Evolutionary conservation across 2,797 vertebrate genomes (phyloP).

Genomic region (Nasua narica): DNA sequence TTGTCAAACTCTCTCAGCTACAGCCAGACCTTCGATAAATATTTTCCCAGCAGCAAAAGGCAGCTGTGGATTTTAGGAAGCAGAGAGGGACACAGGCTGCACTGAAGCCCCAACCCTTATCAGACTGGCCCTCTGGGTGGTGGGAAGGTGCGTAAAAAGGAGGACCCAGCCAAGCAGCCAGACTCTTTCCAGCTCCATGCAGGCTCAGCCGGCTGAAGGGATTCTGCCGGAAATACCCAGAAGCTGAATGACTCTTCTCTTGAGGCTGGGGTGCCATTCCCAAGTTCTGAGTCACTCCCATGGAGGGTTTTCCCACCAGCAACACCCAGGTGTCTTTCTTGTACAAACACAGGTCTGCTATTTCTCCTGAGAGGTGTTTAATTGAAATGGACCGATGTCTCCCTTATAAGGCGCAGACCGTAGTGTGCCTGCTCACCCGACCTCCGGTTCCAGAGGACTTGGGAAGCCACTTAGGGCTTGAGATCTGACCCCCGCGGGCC

Average conservation of each 20-base stretch:
- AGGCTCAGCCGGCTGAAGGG: neutral
- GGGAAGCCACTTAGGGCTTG: neutral
- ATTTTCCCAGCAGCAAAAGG: neutral
- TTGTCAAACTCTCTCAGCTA: neutral
- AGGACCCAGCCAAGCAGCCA: neutral
- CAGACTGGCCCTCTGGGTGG: neutral
- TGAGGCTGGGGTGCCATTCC: neutral
- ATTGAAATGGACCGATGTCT: neutral
- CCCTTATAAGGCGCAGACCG: neutral
- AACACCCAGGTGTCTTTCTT: neutral
- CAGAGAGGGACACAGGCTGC: rapidly evolving
- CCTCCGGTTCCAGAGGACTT: neutral
- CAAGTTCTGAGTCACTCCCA: neutral
- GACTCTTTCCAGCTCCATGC: neutral
- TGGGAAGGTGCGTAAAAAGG: neutral
- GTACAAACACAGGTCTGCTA: neutral
- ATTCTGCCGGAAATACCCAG: neutral
- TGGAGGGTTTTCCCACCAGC: neutral
- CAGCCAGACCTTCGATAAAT: neutral
- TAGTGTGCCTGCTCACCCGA: neutral
- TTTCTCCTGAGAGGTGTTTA: neutral
- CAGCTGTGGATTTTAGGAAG: neutral
- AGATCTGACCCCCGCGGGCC: neutral
- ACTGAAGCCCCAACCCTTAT: neutral
- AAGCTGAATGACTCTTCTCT: neutral